Conservation (phyloP, 2,797 vertebrate genomes). For the Etheostoma perlongum region DNA sequence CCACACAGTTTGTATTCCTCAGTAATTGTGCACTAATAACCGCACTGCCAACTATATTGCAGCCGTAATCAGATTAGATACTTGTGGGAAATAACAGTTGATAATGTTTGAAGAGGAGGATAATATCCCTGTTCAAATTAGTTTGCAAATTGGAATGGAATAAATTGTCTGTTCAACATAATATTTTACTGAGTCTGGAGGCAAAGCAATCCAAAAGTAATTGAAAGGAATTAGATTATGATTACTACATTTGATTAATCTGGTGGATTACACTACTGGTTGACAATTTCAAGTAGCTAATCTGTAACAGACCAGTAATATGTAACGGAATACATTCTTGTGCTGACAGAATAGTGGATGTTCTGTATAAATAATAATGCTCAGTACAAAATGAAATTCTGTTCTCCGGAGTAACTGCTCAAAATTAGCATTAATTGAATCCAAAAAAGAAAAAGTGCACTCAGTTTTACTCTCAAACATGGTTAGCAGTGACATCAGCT, state of each 20-base stretch:
- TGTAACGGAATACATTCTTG: conserved; percentile 17
- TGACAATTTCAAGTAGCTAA: conserved; percentile 46
- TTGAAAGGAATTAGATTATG: conserved; percentile 78
- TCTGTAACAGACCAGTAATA: conserved; percentile 32
- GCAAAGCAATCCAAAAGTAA: conserved; percentile 74
- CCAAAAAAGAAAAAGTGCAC: no score
- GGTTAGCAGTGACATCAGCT: conserved; percentile 6
- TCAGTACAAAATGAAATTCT: neutral
- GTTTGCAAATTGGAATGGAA: conserved; percentile 78
- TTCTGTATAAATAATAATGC: neutral
- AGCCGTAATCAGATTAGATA: conserved; percentile 79
- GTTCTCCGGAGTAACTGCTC: conserved; percentile 5
- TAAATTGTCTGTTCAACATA: conserved; percentile 79
- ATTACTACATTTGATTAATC: conserved; percentile 77
- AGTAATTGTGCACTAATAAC: conserved; percentile 70
- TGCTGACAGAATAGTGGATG: neutral
- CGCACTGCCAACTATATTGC: conserved; percentile 67
- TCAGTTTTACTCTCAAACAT: neutral
- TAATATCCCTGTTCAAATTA: conserved; percentile 82
- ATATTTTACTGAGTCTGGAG: conserved; percentile 72
- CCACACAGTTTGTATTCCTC: conserved; percentile 64
- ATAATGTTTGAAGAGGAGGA: conserved; percentile 81
- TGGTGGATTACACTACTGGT: conserved; percentile 54
- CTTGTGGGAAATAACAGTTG: conserved; percentile 81
- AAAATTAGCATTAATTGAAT: conserved; percentile 13